Evolutionary conservation across 2,797 vertebrate genomes (phyloP).

Genomic region (Darevskia mixta): DNA sequence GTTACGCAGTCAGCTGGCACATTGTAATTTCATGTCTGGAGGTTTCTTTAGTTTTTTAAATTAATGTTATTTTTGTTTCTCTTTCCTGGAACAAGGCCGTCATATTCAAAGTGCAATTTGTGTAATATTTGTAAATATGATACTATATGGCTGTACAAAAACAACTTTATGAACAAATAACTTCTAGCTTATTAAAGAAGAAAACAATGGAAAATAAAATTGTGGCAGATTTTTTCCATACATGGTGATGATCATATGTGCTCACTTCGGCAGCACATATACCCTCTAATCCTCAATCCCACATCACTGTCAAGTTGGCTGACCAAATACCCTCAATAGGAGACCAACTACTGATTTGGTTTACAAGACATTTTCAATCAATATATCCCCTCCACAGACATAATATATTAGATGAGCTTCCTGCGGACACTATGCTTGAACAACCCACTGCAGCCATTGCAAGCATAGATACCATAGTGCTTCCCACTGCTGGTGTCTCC

Average conservation of each 20-base stretch:
- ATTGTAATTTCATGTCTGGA: constrained; percentile 66
- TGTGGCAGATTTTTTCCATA: background rate
- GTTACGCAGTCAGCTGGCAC: constrained; percentile 68
- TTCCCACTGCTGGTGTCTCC: no score
- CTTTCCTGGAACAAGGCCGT: constrained; percentile 49
- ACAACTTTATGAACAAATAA: constrained; percentile 77
- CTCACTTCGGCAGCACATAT: no score
- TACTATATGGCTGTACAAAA: constrained; percentile 79
- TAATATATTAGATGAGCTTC: no score
- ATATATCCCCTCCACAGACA: no score
- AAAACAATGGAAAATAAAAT: constrained; percentile 70
- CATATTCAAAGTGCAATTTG: constrained; percentile 79
- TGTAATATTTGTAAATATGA: constrained; percentile 74
- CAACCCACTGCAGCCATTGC: no score
- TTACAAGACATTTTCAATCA: no score
- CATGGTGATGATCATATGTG: background rate
- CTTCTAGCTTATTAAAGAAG: constrained; percentile 79
- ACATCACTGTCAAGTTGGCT: no score
- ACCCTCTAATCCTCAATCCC: no score
- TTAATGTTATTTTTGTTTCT: constrained; percentile 32
- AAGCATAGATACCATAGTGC: no score
- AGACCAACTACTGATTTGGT: no score
- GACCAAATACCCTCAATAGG: no score
- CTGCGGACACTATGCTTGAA: no score
- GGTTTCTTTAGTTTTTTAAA: background rate